Evolutionary conservation across 2,888 invertebrate genomes (phyloP).

Genomic region (Amiota minor): DNA sequence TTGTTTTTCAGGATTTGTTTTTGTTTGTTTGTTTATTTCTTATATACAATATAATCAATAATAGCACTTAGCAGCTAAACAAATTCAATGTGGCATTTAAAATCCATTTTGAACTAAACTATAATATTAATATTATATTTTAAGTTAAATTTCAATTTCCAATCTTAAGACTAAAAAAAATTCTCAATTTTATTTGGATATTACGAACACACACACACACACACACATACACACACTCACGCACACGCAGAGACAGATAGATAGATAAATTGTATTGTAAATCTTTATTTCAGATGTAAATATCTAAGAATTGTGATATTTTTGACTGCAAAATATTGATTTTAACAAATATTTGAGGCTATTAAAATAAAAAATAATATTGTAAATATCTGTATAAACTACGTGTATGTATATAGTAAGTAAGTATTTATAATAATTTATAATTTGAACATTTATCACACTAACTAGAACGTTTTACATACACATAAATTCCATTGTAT

Average conservation of each 20-base stretch:
- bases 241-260: too few species aligned
- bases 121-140: not conserved
- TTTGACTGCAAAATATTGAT: too few species aligned
- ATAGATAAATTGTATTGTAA: too few species aligned
- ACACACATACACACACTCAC: too few species aligned
- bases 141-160: not conserved
- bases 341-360: not conserved
- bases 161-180: too few species aligned
- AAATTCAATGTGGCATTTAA: constrained; percentile 56
- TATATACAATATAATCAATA: constrained; percentile 57
- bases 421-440: not conserved
- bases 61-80: constrained; percentile 65
- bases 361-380: too few species aligned
- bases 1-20: constrained; percentile 48
- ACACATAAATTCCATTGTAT: not conserved
- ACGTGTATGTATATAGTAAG: not conserved
- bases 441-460: constrained; percentile 27
- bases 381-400: too few species aligned
- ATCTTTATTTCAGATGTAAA: too few species aligned
- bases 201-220: too few species aligned
- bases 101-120: constrained; percentile 40
- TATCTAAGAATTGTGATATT: too few species aligned
- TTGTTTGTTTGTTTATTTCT: constrained; percentile 59
- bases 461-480: constrained; percentile 20
- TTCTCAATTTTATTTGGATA: too few species aligned